Conservation (phyloP, 2,797 vertebrate genomes). For the Okamejei kenojei region DNA sequence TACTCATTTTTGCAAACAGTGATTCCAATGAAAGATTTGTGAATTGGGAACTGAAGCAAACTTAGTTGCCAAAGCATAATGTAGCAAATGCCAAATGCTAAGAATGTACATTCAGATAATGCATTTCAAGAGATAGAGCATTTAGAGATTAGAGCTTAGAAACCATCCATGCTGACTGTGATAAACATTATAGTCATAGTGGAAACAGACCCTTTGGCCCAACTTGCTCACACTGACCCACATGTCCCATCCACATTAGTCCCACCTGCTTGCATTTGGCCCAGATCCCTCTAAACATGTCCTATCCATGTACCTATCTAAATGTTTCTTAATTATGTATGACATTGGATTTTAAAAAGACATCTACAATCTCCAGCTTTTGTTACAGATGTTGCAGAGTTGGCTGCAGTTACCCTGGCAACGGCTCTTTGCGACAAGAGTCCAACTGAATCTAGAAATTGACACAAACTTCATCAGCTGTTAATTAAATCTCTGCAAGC, state of each 20-base stretch:
- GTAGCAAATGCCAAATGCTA: not conserved
- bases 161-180: too few species aligned
- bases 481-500: not conserved
- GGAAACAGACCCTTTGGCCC: too few species aligned
- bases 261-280: too few species aligned
- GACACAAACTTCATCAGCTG: not conserved
- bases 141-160: not conserved
- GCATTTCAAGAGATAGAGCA: not conserved
- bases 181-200: too few species aligned
- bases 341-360: not conserved
- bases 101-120: not conserved
- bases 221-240: too few species aligned
- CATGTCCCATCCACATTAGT: too few species aligned
- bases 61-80: not conserved
- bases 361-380: not conserved
- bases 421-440: not conserved
- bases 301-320: too few species aligned
- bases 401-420: not conserved
- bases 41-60: not conserved
- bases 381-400: not conserved
- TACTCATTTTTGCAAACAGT: not conserved
- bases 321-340: too few species aligned
- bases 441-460: not conserved
- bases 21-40: not conserved
- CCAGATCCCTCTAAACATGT: too few species aligned